These are phyloP conservation scores for Sebastes flavidus DNA, from an alignment of 2,797 vertebrate genomes.

Conservation along the genomic window DNA sequence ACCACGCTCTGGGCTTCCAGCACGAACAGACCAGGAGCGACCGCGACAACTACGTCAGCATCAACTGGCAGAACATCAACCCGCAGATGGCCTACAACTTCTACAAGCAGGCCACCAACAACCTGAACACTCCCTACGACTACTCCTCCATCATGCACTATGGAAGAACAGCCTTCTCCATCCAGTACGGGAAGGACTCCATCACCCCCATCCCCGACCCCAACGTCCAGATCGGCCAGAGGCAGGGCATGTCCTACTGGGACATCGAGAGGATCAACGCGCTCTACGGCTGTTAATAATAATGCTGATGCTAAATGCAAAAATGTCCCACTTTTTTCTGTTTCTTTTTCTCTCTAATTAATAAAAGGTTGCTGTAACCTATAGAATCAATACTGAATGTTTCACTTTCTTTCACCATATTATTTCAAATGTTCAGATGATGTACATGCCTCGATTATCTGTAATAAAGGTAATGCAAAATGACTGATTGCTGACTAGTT, in stretches of 20 bases:
- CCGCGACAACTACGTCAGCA: no score
- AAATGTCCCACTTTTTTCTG: not conserved
- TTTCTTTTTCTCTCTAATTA: not conserved
- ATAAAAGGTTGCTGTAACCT: not conserved
- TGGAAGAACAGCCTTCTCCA: no score
- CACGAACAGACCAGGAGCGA: no score
- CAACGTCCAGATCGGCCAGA: constrained; percentile 47
- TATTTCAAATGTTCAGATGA: not conserved
- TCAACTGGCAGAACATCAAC: no score
- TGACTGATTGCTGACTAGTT: not conserved
- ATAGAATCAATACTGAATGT: not conserved
- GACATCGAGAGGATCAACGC: constrained; percentile 52
- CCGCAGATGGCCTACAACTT: no score
- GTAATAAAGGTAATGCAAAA: not conserved
- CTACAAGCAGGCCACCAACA: no score
- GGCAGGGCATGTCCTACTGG: constrained; percentile 33
- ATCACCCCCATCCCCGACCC: no score
- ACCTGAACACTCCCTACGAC: no score
- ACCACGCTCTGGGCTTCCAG: constrained; percentile 2
- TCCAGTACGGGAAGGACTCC: no score
- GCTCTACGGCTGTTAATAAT: constrained; percentile 32
- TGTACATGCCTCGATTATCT: not conserved
- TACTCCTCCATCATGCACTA: no score
- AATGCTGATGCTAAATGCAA: not conserved
- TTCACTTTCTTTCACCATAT: not conserved